Base-by-base conservation (phyloP, 1,140 invertebrate species). In the Caerostris darwini region DNA sequence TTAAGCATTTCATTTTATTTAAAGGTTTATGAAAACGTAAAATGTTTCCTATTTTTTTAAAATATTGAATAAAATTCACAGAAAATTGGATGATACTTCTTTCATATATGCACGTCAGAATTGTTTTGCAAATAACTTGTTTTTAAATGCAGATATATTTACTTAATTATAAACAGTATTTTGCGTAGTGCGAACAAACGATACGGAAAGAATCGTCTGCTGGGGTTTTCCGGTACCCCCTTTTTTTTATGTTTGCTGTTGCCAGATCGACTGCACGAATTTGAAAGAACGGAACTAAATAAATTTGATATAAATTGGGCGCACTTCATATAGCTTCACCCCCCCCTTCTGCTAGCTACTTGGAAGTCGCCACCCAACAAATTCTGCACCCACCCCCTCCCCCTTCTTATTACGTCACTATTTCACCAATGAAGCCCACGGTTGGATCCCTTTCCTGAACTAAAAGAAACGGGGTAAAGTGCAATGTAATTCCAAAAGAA, bases 151-250 rank as follows among this genome's bases (percentile, higher is more conserved):
- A 34, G 34, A 34, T 34, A 34, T 34, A 34, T 34, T 34, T 34
- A 34, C 34, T 34, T 34, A 34, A 34, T 1, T 34, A 34, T n/a
- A n/a, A n/a, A n/a, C n/a, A n/a, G n/a, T 34, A 2, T 34, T 34
- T 34, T 34, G 34, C 34, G 0, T 34, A 34, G 34, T 34, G n/a
- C n/a, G n/a, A n/a, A n/a, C n/a, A n/a, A n/a, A n/a, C n/a, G n/a
- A n/a, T 17, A 64, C 85, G 85, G 85, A 87, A 87, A 87, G 59
- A 87, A 87, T 87, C 85, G 85, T 64, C 59, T 64, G 57, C 58
- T 87, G 59, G 59, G 34, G 34, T 19, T 87, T 87, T 85, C 57
- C n/a, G 82, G 54, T 50, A 8, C 5, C 8, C 8, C 50, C 50
- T 34, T 53, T 87, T 64, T 59, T 87, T 59, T 53, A 64, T 50